phyloP scores from a whole-genome alignment of 2,113 vertebrate genomes.

The Gadus chalcogrammus region DNA sequence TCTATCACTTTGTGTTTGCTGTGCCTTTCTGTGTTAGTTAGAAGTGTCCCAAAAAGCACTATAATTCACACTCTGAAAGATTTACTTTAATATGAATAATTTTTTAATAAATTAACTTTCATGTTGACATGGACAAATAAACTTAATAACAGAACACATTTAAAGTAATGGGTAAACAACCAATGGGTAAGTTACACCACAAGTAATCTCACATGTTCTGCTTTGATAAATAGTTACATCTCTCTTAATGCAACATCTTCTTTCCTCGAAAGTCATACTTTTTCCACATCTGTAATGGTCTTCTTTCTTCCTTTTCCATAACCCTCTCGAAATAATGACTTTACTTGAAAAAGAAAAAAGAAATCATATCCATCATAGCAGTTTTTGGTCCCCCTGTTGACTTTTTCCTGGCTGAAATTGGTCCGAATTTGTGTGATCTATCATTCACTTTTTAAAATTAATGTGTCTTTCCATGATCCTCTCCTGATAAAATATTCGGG shows the following conservation, averaged over 20 bases:
- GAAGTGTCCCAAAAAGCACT: not conserved
- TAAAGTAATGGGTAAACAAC: not conserved
- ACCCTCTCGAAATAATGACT: conserved; percentile 11
- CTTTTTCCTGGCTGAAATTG: conserved; percentile 23
- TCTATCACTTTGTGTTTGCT: no score
- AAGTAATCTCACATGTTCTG: not conserved
- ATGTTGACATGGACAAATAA: not conserved
- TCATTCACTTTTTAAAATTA: conserved; percentile 20
- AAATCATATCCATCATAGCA: conserved; percentile 22
- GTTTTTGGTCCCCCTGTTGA: conserved; percentile 26
- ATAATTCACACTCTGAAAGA: not conserved
- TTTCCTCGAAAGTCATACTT: conserved; percentile 8
- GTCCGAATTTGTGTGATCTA: conserved; percentile 18
- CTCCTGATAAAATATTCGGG: not conserved
- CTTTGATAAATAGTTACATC: conserved; percentile 5
- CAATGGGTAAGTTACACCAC: no score
- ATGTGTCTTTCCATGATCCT: conserved; percentile 19
- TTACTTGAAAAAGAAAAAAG: conserved; percentile 32
- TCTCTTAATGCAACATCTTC: conserved; percentile 11
- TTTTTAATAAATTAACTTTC: no score
- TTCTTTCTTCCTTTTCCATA: conserved; percentile 23
- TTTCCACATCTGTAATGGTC: conserved; percentile 25
- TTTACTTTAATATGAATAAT: not conserved
- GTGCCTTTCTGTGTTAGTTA: no score
- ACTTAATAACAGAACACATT: not conserved